A percentile compares a stretch with the other conserved stretches of the same genome.
These are phyloP conservation scores for Scaptomyza graminum DNA, from an alignment of 1,140 invertebrate species.

Conservation along the genomic window DNA sequence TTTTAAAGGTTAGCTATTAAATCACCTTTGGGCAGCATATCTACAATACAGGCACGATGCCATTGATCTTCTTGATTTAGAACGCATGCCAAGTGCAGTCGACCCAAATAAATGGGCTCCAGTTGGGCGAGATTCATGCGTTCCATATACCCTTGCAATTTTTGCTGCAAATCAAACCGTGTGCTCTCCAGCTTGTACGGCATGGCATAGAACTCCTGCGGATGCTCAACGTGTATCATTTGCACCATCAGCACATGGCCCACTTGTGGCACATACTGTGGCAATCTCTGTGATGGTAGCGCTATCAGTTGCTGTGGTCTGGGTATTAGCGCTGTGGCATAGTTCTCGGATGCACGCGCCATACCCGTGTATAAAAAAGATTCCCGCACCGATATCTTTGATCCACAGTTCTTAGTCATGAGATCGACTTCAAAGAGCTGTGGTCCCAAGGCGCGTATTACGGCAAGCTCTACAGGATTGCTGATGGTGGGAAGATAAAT, in stretches of 20 bases:
- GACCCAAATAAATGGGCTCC: constrained; percentile 59
- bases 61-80: constrained; percentile 45
- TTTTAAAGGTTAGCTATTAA: not conserved
- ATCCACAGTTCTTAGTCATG: constrained; percentile 27
- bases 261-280: not conserved
- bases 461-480: constrained; percentile 28
- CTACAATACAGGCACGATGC: constrained; percentile 62
- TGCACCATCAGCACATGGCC: constrained; percentile 50
- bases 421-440: constrained; percentile 59
- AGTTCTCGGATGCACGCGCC: constrained; percentile 33
- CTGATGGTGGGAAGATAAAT: constrained; percentile 12
- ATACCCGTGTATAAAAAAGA: constrained; percentile 75
- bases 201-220: constrained; percentile 63
- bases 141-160: constrained; percentile 37
- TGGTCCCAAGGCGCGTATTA: not conserved
- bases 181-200: constrained; percentile 14
- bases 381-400: constrained; percentile 61
- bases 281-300: constrained; percentile 8
- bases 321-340: not conserved
- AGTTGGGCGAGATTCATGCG: constrained; percentile 1
- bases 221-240: constrained; percentile 47
- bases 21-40: constrained; percentile 53
- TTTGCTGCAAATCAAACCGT: not conserved
- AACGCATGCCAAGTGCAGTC: constrained; percentile 48
- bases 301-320: constrained; percentile 18